These are phyloP conservation scores for Euclidia mi DNA, from an alignment of 2,888 invertebrate genomes.

Conservation along the genomic window DNA sequence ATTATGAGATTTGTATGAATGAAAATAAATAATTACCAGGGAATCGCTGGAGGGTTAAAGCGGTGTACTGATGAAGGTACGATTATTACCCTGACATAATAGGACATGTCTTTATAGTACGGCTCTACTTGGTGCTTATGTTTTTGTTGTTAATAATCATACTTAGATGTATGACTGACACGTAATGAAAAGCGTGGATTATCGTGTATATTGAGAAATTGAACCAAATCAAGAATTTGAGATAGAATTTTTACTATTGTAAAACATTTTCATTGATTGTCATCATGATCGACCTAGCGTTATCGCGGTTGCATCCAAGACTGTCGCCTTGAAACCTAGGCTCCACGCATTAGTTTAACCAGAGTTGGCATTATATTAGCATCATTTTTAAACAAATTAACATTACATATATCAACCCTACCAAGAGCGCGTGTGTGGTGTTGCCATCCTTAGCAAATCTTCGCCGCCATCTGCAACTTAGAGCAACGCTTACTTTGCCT, in stretches of 20 bases:
- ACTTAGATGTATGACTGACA: too few relatives aligned
- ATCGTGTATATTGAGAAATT: too few relatives aligned
- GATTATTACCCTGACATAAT: constrained; percentile 14
- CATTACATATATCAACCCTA: constrained; percentile 30
- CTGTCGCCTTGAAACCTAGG: too few relatives aligned
- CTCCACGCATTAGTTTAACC: too few relatives aligned
- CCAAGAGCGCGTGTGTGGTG: constrained; percentile 29
- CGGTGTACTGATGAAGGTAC: constrained; percentile 20
- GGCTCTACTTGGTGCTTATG: background rate
- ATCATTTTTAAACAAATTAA: background rate
- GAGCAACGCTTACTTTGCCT: constrained; percentile 38
- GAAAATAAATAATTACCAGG: constrained; percentile 27
- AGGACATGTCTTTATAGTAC: background rate
- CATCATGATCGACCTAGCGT: too few relatives aligned
- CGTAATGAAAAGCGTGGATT: too few relatives aligned
- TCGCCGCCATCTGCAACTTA: constrained; percentile 57
- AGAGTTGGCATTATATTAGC: too few relatives aligned
- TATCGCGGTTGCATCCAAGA: too few relatives aligned
- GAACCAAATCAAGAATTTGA: too few relatives aligned
- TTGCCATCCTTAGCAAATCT: constrained; percentile 69
- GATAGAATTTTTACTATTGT: too few relatives aligned
- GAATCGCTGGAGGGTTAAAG: constrained; percentile 18
- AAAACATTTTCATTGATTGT: too few relatives aligned
- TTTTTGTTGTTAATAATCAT: too few relatives aligned
- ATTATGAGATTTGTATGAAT: constrained; percentile 28